Conservation (phyloP, 2,888 invertebrate genomes). For the Gymnocheta viridis region DNA sequence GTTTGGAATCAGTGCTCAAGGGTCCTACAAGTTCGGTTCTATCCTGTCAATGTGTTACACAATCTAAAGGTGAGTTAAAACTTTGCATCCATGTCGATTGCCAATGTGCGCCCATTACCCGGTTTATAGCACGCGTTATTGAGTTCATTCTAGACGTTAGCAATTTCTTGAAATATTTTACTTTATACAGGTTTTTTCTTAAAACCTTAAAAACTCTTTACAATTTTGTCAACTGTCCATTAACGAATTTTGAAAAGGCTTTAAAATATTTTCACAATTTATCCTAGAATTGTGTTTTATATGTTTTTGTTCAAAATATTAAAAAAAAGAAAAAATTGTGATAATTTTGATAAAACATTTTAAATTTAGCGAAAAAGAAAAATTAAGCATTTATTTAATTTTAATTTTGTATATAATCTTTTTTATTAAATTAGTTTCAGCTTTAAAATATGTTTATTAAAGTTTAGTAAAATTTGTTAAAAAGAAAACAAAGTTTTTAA, state of each 20-base stretch:
- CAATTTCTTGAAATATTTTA: conserved; percentile 79
- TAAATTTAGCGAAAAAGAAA: neutral
- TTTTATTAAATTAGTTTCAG: no score
- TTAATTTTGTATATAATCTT: neutral
- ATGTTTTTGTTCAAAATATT: neutral
- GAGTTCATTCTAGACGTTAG: conserved; percentile 79
- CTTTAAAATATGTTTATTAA: neutral
- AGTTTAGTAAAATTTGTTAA: neutral
- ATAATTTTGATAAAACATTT: neutral
- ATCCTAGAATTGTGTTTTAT: neutral
- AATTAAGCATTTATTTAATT: neutral
- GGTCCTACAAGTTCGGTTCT: conserved; percentile 83
- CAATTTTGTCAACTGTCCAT: conserved; percentile 75
- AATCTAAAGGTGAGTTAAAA: conserved; percentile 84
- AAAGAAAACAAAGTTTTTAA: neutral
- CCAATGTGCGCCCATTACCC: conserved; percentile 81
- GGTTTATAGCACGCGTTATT: conserved; percentile 80
- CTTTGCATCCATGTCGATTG: conserved; percentile 75
- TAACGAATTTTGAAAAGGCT: conserved; percentile 48
- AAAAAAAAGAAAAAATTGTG: neutral
- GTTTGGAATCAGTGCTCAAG: conserved; percentile 88
- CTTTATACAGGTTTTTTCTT: conserved; percentile 79
- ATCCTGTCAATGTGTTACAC: conserved; percentile 84
- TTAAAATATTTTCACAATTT: conserved; percentile 58
- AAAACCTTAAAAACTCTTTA: conserved; percentile 77